Conservation (phyloP, 30 jellyfish, hydroid and myxozoan genomes). For the Chrysaora quinquecirrha region DNA sequence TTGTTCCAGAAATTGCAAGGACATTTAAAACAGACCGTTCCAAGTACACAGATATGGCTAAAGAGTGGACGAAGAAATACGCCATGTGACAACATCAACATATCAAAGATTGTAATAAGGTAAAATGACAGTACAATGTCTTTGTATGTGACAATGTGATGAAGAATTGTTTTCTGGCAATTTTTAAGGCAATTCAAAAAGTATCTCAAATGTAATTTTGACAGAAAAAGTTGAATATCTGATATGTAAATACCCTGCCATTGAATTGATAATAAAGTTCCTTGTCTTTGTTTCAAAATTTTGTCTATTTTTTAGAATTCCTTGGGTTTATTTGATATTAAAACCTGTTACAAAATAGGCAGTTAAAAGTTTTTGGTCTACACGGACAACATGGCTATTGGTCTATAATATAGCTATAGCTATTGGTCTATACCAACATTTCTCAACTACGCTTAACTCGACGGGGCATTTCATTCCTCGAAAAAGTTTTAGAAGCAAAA, state of each 20-base stretch:
- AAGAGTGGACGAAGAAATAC: constrained; percentile 91
- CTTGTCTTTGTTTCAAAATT: no score
- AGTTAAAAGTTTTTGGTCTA: no score
- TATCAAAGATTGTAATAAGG: constrained; percentile 16
- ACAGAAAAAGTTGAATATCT: neutral
- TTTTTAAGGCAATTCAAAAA: constrained; percentile 37
- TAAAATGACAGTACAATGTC: constrained; percentile 18
- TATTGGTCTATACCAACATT: no score
- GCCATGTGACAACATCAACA: constrained; percentile 75
- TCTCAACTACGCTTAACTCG: no score
- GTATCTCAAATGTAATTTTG: neutral
- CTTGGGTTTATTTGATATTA: no score
- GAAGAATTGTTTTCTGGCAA: constrained; percentile 21
- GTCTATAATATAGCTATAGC: no score
- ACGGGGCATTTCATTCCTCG: no score
- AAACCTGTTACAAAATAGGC: no score
- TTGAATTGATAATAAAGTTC: no score
- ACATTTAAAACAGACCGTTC: constrained; percentile 68
- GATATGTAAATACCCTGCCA: constrained; percentile 11
- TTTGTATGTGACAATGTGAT: constrained; percentile 16
- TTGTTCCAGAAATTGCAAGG: constrained; percentile 97
- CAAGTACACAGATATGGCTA: constrained; percentile 76
- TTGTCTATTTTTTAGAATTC: no score
- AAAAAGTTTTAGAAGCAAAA: no score
- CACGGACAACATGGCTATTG: no score